Base-by-base conservation (phyloP, 2,113 vertebrate species). In the Hylia prasina region DNA sequence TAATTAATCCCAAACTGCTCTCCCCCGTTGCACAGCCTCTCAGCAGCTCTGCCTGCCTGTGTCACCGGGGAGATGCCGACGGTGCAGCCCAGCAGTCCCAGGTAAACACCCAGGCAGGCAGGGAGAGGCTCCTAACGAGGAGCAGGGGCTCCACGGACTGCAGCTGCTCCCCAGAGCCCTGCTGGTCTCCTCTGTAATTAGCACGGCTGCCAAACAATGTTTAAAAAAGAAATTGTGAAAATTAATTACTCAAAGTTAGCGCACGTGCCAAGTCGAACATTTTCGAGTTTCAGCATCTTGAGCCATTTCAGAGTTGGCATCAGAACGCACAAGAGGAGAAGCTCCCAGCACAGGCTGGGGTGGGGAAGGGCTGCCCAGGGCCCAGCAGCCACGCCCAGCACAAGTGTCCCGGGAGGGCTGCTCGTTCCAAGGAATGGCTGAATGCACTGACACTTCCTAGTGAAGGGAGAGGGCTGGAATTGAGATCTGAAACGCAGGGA, bases 381-480 rank as follows among this genome's bases (percentile, higher is more conserved):
- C 9, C n/a, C n/a, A n/a, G 39, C 51, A 18, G 31, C 42, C 33
- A 20, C 9, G 0, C 23, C 78, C 65, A 37, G 61, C 53, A 16
- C 35, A 2, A 25, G 64, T 0, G 17, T 4, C 45, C 27, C 6
- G 8, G 64, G 15, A 33, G 31, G 25, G 64, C 57, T 27, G 53
- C 18, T 0, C 0, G 40, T 4, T 9, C 1, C 1, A 5, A 11
- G 58, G 45, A 40, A 11, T 2, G 13, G 4, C 51, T 5, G n/a
- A 0, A 0, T 33, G 80, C 80, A 3, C 50, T 28, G 35, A 0
- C 19, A 10, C 0, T 27, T 30, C 64, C 73, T 5, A 22, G 17
- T 2, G 22, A 45, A 35, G 42, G 6, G 10, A 5, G 1, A 15
- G 18, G 58, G 31, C 33, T 58, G 69, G 10, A 20, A 31, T 0